Conservation (phyloP, 2,797 vertebrate species). For the Neopelma chrysocephalum region DNA sequence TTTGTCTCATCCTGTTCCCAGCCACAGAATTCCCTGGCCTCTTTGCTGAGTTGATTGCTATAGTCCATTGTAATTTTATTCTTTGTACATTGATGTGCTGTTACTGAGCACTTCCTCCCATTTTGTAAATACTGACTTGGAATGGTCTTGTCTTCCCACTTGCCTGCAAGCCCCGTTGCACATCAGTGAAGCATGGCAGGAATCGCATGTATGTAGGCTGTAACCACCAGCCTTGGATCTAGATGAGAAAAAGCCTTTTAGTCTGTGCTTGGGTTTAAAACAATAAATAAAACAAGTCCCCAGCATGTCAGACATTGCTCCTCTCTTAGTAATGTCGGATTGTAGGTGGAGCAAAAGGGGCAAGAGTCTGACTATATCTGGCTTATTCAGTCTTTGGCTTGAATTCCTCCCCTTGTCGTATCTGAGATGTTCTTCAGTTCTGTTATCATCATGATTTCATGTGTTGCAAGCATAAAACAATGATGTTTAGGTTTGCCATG, state of each 20-base stretch:
- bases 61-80: background rate
- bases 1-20: background rate
- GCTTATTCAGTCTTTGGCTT: background rate
- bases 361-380: background rate
- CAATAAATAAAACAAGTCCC: background rate
- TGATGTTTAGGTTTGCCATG: background rate
- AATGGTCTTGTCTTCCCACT: background rate
- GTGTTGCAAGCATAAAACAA: background rate
- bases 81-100: background rate
- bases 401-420: background rate
- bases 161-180: background rate
- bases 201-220: accelerated
- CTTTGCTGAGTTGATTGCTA: background rate
- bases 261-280: background rate
- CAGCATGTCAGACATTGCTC: background rate
- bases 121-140: background rate
- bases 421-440: background rate
- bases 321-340: background rate
- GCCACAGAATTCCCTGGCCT: background rate
- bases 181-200: background rate
- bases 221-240: background rate
- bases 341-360: background rate
- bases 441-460: background rate
- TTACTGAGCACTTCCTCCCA: background rate
- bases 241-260: background rate